Evolutionary conservation across 2,888 invertebrate species (phyloP).

Genomic region (Diarsia dahlii): DNA sequence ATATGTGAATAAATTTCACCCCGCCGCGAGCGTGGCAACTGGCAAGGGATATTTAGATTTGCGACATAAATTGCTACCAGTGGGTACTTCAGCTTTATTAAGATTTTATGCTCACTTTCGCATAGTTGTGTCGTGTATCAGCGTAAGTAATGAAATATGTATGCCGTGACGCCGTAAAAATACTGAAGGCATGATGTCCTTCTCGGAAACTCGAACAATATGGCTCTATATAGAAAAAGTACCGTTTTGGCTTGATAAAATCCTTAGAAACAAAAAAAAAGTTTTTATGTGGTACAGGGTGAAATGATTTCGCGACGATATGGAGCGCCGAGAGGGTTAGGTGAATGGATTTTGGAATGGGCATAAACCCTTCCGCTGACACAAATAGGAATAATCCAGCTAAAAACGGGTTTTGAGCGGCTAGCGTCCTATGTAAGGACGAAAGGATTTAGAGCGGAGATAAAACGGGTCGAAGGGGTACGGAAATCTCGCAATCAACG

Average conservation of each 20-base stretch:
- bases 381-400: slow-evolving; percentile 65
- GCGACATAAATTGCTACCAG: slow-evolving; percentile 65
- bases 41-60: slow-evolving; percentile 66
- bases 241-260: slow-evolving; percentile 23
- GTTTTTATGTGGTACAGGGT: slow-evolving; percentile 21
- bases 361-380: slow-evolving; percentile 58
- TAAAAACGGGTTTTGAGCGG: slow-evolving; percentile 55
- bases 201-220: slow-evolving; percentile 60
- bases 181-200: slow-evolving; percentile 50
- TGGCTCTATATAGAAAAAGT: slow-evolving; percentile 24
- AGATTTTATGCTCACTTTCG: slow-evolving; percentile 71
- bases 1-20: slow-evolving; percentile 63
- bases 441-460: slow-evolving; percentile 68
- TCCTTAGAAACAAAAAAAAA: slow-evolving; percentile 36
- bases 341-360: slow-evolving; percentile 53
- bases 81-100: slow-evolving; percentile 70
- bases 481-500: slow-evolving; percentile 76
- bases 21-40: slow-evolving; percentile 48
- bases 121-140: slow-evolving; percentile 69
- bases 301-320: slow-evolving; percentile 54
- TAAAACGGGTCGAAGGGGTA: slow-evolving; percentile 67
- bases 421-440: slow-evolving; percentile 55
- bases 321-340: slow-evolving; percentile 41
- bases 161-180: slow-evolving; percentile 71
- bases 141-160: slow-evolving; percentile 75